Base-by-base conservation (phyloP, 35 echinoderm and acorn worm genomes). In the Diadema setosum region DNA sequence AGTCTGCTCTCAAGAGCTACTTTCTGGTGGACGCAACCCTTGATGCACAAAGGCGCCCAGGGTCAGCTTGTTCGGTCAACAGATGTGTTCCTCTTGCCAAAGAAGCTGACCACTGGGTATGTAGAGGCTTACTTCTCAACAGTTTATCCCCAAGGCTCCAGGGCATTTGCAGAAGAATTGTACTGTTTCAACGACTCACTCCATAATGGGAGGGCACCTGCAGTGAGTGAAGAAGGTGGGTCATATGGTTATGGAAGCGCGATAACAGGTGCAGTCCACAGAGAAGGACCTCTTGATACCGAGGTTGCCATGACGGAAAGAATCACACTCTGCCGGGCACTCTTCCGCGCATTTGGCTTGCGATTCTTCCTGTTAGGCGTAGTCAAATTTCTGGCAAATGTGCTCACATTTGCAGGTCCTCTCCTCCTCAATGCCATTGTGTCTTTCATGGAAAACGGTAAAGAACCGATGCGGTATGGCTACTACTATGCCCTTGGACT, bases 31-130 rank as follows among this genome's bases (percentile, higher is more conserved):
- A 89, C 89, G 42, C 69, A 91, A 78, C 86, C 92, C 5, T 49
- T 99, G 46, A 99, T 99, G 96, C 59, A 37, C 23, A 94, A 94
- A 46, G 96, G 96, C 27, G 93, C 96, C 4, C 81, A 84, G 80
- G 96, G 96, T 18, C 39, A 93, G 4, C 89, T 99, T 7, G 43
- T 57, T 16, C 85, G 41, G 33, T 58, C 92, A 17, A 73, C 84
- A 14, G 96, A 99, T 90, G 89, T 99, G 26, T 99, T 99, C 87
- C 70, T 89, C 32, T 86, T 99, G 30, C 96, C 96, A 29, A 81
- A 44, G 42, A 65, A 44, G 58, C 39, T 99, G 3, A 69, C 81
- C 46, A 85, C 93, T 5, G 69, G 73, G 15, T 52, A 81, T 33
- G 76, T 93, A 45, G 89, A 92, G 42, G 24, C 75, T 5, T 74